Conservation (phyloP, 2,797 vertebrate genomes). For the Phrynocephalus forsythii region DNA sequence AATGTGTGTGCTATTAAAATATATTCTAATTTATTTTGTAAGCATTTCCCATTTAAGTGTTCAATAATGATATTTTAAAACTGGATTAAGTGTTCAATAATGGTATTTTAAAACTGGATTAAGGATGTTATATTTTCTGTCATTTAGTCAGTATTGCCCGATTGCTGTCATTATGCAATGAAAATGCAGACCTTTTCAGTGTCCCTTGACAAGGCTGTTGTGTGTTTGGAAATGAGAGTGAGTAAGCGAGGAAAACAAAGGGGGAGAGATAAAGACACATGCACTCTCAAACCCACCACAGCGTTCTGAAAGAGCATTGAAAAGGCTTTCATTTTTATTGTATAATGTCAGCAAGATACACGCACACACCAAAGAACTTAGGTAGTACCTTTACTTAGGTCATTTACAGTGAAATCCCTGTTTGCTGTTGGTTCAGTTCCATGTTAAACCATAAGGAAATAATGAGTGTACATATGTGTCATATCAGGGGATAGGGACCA, state of each 20-base stretch:
- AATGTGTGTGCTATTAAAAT: conserved; percentile 20
- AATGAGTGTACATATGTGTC: neutral
- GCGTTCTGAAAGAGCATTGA: too few relatives aligned
- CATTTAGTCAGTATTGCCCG: neutral
- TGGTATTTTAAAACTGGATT: conserved; percentile 27
- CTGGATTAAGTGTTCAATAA: conserved; percentile 7
- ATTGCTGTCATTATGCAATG: neutral
- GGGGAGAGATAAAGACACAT: too few relatives aligned
- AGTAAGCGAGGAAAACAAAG: too few relatives aligned
- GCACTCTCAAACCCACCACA: too few relatives aligned
- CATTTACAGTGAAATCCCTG: conserved; percentile 12
- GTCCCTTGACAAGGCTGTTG: neutral
- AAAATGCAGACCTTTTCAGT: neutral
- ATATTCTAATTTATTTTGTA: conserved; percentile 36
- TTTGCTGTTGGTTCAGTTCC: neutral
- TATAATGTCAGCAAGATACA: too few relatives aligned
- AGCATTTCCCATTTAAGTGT: neutral
- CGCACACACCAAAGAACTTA: neutral
- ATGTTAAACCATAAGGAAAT: neutral
- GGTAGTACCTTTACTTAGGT: neutral
- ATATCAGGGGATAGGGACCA: neutral
- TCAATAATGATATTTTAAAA: conserved; percentile 19
- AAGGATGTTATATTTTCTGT: neutral
- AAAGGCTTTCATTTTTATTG: too few relatives aligned
- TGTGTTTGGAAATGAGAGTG: neutral